A percentile compares a stretch with the other conserved stretches of the same genome.
Evolutionary conservation across 2,888 invertebrate genomes (phyloP).

Genomic region (Branchellion lobata): DNA sequence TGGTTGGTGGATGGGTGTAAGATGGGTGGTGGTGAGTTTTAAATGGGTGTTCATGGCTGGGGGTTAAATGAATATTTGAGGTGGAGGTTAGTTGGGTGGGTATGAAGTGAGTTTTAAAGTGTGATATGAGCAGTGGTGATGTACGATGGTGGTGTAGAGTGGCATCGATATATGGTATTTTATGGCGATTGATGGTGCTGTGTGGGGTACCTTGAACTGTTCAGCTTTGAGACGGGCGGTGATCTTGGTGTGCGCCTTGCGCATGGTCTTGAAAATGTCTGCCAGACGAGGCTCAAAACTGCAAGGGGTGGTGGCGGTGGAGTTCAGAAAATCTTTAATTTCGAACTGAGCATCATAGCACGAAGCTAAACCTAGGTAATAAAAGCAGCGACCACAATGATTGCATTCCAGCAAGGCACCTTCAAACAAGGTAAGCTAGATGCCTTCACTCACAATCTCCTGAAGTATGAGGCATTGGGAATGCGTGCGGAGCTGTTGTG

Average conservation of each 20-base stretch:
- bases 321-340: neutral
- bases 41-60: neutral
- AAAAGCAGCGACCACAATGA: neutral
- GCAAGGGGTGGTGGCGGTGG: no score
- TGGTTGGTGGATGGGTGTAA: neutral
- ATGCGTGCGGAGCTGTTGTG: slow-evolving; percentile 95
- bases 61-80: no score
- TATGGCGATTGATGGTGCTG: no score
- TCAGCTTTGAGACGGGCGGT: slow-evolving; percentile 89
- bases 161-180: no score
- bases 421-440: slow-evolving; percentile 29
- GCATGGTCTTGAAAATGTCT: slow-evolving; percentile 76
- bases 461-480: slow-evolving; percentile 88
- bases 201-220: slow-evolving; percentile 73
- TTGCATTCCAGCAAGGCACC: neutral
- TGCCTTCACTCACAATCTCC: slow-evolving; percentile 62
- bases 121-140: no score
- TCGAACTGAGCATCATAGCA: neutral
- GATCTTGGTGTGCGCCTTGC: slow-evolving; percentile 73
- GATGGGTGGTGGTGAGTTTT: neutral
- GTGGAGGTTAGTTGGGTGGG: no score
- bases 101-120: no score
- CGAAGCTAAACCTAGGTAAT: neutral
- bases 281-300: slow-evolving; percentile 81
- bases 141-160: no score